These are phyloP conservation scores for Macropus fuliginosus DNA, from an alignment of 2,797 vertebrate species.

Conservation along the genomic window DNA sequence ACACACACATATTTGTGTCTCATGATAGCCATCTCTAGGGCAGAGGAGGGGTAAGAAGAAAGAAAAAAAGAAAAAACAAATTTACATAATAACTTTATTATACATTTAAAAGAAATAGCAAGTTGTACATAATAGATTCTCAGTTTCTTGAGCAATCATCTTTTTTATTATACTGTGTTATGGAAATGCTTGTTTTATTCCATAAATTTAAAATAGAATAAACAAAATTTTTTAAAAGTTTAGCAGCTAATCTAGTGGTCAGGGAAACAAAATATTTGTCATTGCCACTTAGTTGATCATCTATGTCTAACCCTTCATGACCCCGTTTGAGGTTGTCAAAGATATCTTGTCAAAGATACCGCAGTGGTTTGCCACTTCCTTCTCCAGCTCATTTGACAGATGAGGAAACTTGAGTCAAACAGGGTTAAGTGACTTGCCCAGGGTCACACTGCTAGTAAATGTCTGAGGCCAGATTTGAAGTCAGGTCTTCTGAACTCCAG, in stretches of 20 bases:
- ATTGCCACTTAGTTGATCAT: background rate
- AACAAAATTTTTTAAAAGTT: background rate
- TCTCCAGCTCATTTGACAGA: background rate
- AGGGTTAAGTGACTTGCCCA: background rate
- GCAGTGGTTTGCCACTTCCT: background rate
- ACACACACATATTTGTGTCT: background rate
- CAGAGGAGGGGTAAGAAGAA: background rate
- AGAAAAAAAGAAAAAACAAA: background rate
- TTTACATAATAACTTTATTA: background rate
- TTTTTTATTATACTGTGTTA: background rate
- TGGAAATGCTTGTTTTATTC: background rate
- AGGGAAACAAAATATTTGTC: background rate
- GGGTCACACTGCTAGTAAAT: background rate
- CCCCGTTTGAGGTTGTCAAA: background rate
- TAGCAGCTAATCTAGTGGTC: background rate
- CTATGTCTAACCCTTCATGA: background rate
- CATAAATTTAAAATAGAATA: background rate
- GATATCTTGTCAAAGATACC: background rate
- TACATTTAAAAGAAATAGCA: background rate
- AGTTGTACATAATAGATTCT: background rate
- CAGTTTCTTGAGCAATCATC: background rate
- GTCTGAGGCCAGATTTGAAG: background rate
- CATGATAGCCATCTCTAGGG: background rate
- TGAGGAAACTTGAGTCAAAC: background rate
- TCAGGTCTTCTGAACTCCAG: background rate